Evolutionary conservation across 1,140 invertebrate genomes (phyloP).

Genomic region (Drosophila willistoni): DNA sequence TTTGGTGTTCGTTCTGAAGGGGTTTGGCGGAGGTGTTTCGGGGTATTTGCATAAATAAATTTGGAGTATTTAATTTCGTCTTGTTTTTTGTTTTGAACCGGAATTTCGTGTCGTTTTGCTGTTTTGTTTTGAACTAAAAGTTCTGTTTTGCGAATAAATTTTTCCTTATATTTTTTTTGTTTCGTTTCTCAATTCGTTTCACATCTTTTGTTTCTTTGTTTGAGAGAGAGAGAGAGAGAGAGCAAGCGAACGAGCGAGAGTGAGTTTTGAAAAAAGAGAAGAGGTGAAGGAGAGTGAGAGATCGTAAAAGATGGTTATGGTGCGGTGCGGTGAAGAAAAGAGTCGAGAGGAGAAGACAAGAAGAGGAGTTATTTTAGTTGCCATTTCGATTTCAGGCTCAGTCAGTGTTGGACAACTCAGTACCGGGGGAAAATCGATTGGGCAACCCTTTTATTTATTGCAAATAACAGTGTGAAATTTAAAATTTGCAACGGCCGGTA

Average conservation of each 20-base stretch:
- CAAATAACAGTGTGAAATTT: neutral
- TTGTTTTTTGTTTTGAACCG: slow-evolving; percentile 5
- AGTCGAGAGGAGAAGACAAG: neutral
- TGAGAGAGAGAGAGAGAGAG: slow-evolving; percentile 12
- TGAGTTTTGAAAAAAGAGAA: neutral
- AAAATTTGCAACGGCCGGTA: neutral
- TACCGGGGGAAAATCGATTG: slow-evolving; percentile 5
- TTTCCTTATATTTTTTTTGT: slow-evolving; percentile 9
- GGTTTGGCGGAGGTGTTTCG: neutral
- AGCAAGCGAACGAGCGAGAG: neutral
- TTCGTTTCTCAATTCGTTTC: slow-evolving; percentile 5
- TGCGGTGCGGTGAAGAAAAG: neutral
- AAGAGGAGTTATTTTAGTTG: slow-evolving; percentile 11
- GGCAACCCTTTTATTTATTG: slow-evolving; percentile 7
- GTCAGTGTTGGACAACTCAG: neutral
- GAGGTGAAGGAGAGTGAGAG: slow-evolving; percentile 1
- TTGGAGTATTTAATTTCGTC: neutral
- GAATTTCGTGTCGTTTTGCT: neutral
- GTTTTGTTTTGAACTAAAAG: slow-evolving; percentile 5
- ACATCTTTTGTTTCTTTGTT: slow-evolving; percentile 14
- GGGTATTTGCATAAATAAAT: slow-evolving; percentile 10
- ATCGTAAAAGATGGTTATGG: slow-evolving; percentile 3
- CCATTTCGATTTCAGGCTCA: slow-evolving; percentile 6
- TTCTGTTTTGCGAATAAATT: slow-evolving; percentile 6
- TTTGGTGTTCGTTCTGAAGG: neutral